Percentiles rank a stretch among this genome's conserved stretches.
These are phyloP conservation scores for Bombyx mandarina DNA, from an alignment of 1,140 invertebrate genomes.

Conservation along the genomic window DNA sequence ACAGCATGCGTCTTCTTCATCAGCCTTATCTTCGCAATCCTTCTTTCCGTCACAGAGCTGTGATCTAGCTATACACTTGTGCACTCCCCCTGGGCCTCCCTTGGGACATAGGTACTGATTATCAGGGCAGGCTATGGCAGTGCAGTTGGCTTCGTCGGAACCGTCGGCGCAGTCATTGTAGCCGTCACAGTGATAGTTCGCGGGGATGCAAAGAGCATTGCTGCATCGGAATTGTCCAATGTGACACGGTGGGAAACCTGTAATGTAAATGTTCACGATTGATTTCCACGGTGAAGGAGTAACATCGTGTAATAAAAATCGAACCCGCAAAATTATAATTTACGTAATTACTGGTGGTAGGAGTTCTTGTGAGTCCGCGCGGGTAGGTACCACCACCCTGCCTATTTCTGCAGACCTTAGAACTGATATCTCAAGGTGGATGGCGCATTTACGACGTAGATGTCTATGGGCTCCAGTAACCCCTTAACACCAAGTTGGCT, in stretches of 20 bases:
- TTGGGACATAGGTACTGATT: conserved; percentile 93
- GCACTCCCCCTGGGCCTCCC: conserved; percentile 80
- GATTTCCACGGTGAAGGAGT: too few species aligned
- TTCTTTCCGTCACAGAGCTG: conserved; percentile 91
- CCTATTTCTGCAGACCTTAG: too few species aligned
- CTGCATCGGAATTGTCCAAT: conserved; percentile 93
- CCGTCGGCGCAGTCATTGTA: conserved; percentile 89
- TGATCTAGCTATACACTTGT: conserved; percentile 89
- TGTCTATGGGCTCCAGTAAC: too few species aligned
- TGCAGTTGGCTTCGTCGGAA: conserved; percentile 92
- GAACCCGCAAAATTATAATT: too few species aligned
- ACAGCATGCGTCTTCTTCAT: conserved; percentile 92
- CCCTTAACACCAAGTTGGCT: too few species aligned
- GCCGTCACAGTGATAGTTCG: conserved; percentile 85
- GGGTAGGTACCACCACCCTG: too few species aligned
- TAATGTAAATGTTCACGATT: not conserved
- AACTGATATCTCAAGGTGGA: too few species aligned
- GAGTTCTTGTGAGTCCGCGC: too few species aligned
- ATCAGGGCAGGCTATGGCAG: conserved; percentile 88
- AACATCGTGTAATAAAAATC: too few species aligned
- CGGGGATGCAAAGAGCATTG: conserved; percentile 93
- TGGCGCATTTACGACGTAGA: not conserved
- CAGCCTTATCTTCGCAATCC: conserved; percentile 92
- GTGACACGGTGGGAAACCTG: conserved; percentile 92
- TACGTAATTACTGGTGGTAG: too few species aligned